phyloP scores from a whole-genome alignment of 2,797 vertebrate genomes.

The Nannoperca australis region DNA sequence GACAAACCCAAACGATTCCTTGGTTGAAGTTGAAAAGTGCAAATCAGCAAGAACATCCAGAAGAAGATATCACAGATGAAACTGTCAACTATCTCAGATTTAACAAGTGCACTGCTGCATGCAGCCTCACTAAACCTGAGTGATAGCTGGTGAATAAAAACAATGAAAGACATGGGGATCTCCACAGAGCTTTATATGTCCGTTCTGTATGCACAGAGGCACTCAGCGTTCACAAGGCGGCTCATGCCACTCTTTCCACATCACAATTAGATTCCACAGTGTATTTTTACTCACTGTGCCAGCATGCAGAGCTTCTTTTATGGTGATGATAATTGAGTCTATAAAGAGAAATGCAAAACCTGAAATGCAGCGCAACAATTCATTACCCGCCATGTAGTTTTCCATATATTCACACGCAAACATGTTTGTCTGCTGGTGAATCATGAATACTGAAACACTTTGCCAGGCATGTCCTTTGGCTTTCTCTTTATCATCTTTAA shows the following conservation, averaged over 20 bases:
- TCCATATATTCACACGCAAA: slow-evolving; percentile 82
- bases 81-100: slow-evolving; percentile 49
- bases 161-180: slow-evolving; percentile 33
- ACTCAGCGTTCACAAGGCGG: slow-evolving; percentile 13
- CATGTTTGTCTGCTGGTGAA: slow-evolving; percentile 53
- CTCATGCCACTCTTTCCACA: slow-evolving; percentile 18
- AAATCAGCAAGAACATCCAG: slow-evolving; percentile 56
- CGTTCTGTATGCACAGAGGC: slow-evolving; percentile 29
- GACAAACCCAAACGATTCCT: slow-evolving; percentile 43
- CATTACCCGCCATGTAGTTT: slow-evolving; percentile 78
- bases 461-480: not conserved
- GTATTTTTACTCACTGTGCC: slow-evolving; percentile 70
- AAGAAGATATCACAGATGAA: slow-evolving; percentile 59
- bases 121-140: slow-evolving; percentile 34
- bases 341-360: slow-evolving; percentile 82
- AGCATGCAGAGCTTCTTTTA: slow-evolving; percentile 79
- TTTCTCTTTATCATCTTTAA: not conserved
- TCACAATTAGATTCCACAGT: not conserved
- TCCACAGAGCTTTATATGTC: slow-evolving; percentile 50
- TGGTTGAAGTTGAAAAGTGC: slow-evolving; percentile 54
- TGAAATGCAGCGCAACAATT: slow-evolving; percentile 84
- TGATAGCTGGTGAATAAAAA: slow-evolving; percentile 45
- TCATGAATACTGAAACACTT: slow-evolving; percentile 1
- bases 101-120: slow-evolving; percentile 47
- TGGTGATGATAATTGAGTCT: slow-evolving; percentile 85